Base-by-base conservation (phyloP, 1,140 invertebrate genomes). In the Hyphantria cunea region DNA sequence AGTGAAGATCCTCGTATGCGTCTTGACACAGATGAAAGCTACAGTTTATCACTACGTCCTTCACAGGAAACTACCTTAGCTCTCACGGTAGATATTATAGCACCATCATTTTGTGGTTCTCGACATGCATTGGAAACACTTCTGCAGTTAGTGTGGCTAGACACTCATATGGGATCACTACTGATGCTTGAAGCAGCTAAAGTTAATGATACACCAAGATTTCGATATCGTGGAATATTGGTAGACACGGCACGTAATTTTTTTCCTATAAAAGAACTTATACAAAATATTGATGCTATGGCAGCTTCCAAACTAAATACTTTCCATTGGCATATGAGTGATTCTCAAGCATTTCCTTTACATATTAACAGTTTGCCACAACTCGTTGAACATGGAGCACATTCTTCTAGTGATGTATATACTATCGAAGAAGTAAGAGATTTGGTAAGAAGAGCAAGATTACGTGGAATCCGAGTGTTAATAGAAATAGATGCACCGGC, bases 311-410 rank as follows among this genome's bases (percentile, higher is more conserved):
- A 97, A 87, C 90, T 97, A 32, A 97, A 97, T 86, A 94, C 95
- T 9, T 94, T 97, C 55, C 96, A 97, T 80, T 96, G 95, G 95
- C 96, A 96, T 74, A 92, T 95, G 0, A 95, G 95, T 0, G 95
- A 97, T 78, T 93, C 94, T 0, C 95, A 97, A 74, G 95, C 95
- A 70, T 96, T 96, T 86, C 95, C 96, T 0, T 92, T 96, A 63
- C 83, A 94, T 33, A 92, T 95, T 0, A 91, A 92, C 6, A 90
- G 92, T 67, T 92, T 95, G 39, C 95, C 95, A 0, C 89, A 94
- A 67, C 87, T 96, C 80, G 89, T 93, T 0, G 91, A 92, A 55
- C 94, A 93, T 68, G 96, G 95, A 12, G 94, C 95, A 0, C 96
- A 96, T 72, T 93, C 93, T 12, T 80, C 92, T 3, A 89, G 92